Evolutionary conservation across 2,113 vertebrate genomes (phyloP), one percentile per base, ranked within the genome.

Genomic region (Sander lucioperca): DNA sequence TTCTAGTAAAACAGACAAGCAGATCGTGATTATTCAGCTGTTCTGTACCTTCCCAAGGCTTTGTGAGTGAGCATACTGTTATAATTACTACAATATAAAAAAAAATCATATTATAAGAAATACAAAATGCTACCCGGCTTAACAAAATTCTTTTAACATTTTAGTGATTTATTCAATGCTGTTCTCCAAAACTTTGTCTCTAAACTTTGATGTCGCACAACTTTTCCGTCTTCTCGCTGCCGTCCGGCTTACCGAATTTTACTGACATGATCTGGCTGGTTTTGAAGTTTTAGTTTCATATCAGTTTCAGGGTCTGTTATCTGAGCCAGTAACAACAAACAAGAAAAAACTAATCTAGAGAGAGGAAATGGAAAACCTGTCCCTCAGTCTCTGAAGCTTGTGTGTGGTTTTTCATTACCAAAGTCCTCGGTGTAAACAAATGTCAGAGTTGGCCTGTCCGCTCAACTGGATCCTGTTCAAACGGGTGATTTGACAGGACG

Each of bases 291-390:
- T 14, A 25, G 23, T 61, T 53, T 50, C 27, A 51, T 59, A 69
- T 80, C 64, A 58, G 63, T 77, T 80, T 56, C 66, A 30, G 56
- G 77, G 78, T 77, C 80, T 69, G 59, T 73, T 74, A 82, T 89
- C 76, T 53, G 61, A 75, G 36, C 5, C 83, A 65, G 80, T 61
- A 83, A 76, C 74, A 57, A 19, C 76, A 75, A 14, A 64, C 0
- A 12, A 39, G 54, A 27, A 77, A 62, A 70, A 86, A 58, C 33
- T 53, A 74, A 80, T 86, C 64, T 73, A 1, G 33, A 39, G 39
- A 65, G 56, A 85, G 77, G 77, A 89, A 91, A 86, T 88, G 69
- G 84, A 68, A 85, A 85, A 78, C 18, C 78, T 51, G 69, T 48
- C 69, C 3, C 27, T 75, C 79, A 45, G 43, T 6, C 39, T 74